Percentiles rank a stretch among this genome's conserved stretches.
phyloP scores from a whole-genome alignment of 2,113 vertebrate genomes.

The Cyanocitta stelleri region DNA sequence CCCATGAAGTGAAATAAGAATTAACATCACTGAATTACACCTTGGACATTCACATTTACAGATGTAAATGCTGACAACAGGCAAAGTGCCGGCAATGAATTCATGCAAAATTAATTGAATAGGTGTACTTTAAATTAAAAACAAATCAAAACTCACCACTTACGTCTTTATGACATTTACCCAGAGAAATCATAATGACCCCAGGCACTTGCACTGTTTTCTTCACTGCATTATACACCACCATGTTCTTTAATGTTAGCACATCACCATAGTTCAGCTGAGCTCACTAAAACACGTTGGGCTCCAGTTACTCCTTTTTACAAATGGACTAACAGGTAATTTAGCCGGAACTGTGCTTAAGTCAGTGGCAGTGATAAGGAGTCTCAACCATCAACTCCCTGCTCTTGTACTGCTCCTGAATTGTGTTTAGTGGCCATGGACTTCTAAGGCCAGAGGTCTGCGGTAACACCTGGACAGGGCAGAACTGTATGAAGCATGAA shows the following conservation, averaged over 20 bases:
- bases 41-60: not conserved
- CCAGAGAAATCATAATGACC: not conserved
- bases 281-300: not conserved
- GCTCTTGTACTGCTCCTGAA: not conserved
- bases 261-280: not conserved
- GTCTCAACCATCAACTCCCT: not conserved
- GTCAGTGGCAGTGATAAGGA: not conserved
- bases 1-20: constrained; percentile 14
- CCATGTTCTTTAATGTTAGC: not conserved
- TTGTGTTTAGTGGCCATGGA: not conserved
- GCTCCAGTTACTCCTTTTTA: not conserved
- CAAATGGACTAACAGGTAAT: not conserved
- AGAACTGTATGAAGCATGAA: accelerated
- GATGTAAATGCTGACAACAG: not conserved
- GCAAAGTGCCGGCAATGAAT: not conserved
- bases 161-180: not conserved
- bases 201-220: not conserved
- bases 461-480: accelerated
- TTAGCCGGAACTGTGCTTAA: not conserved
- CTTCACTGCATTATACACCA: not conserved
- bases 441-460: not conserved
- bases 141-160: not conserved
- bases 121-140: not conserved
- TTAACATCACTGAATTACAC: not conserved
- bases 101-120: not conserved